Base-by-base conservation (phyloP, 1,140 invertebrate genomes). In the Ditylenchus dipsaci region DNA sequence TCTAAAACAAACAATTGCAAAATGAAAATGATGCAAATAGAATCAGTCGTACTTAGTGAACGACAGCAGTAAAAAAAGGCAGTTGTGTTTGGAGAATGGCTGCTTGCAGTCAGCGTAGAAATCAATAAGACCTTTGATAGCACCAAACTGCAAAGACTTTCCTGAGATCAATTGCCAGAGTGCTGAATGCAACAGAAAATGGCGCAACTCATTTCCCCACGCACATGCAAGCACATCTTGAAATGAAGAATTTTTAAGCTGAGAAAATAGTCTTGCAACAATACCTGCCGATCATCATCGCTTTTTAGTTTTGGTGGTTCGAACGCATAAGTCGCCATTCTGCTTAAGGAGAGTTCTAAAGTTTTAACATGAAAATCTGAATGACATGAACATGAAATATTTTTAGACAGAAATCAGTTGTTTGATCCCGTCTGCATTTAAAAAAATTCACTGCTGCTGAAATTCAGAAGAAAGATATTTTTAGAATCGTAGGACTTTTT, bases 251-350 rank as follows among this genome's bases (percentile, higher is more conserved):
- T 7, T 53, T 53, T 21, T 53, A 21, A 53, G n/a, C n/a, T 3
- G 15, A 53, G 3, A 5, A 19, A 19, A 53, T 15, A 53, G 15
- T 38, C 33, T 53, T 5, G 49, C n/a, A 17, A n/a, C n/a, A n/a
- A n/a, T 53, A 17, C n/a, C 49, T 53, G 49, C 3, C 49, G 49
- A 53, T 53, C 49, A 26, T 19, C n/a, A 5, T 15, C 49, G 15
- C n/a, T 21, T 7, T 21, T n/a, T 26, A 17, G 15, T 53, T 53
- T 64, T 38, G 26, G 63, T 47, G 7, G 63, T 64, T 23, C 63
- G 63, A n/a, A 64, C 63, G 17, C 21, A 45, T 5, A 64, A 64
- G 38, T 64, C 63, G 9, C 63, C 63, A 23, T 64, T 64, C 23
- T 45, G 26, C 26, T 49, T 45, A 26, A 64, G 42, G 5, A 64